Percentiles rank a stretch among this genome's conserved stretches.
phyloP scores from a whole-genome alignment of 2,888 invertebrate genomes.

The Seira musarum region DNA sequence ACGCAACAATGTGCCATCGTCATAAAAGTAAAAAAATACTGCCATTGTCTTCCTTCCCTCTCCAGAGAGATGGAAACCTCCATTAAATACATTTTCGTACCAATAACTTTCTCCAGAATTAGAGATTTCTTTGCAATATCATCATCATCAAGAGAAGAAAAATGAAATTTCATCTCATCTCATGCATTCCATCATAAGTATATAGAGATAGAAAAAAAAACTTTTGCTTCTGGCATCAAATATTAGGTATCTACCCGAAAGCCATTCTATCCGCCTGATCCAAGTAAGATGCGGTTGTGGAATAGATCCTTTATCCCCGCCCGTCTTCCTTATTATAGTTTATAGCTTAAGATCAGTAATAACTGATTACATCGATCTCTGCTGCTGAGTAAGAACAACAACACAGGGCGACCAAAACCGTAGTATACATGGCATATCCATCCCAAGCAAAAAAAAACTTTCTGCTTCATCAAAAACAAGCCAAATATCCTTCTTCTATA shows the following conservation, averaged over 20 bases:
- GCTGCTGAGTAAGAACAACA: background rate
- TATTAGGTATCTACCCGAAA: background rate
- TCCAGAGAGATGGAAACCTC: background rate
- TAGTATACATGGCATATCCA: too few species aligned
- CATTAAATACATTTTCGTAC: background rate
- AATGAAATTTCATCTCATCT: too few species aligned
- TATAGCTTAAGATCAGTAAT: slow-evolving; percentile 32
- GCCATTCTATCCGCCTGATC: background rate
- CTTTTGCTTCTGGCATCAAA: background rate
- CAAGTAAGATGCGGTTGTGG: background rate
- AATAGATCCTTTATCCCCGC: background rate
- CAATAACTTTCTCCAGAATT: background rate
- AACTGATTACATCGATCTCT: slow-evolving; percentile 54
- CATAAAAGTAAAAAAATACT: too few species aligned
- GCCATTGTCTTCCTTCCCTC: background rate
- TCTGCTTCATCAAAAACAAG: slow-evolving; percentile 38
- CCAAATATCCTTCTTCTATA: slow-evolving; percentile 45
- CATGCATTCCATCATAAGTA: too few species aligned
- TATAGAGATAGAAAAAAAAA: background rate
- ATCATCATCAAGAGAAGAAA: background rate
- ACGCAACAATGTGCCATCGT: background rate
- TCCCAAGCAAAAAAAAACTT: too few species aligned
- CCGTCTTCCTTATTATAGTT: background rate
- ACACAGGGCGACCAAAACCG: slow-evolving; percentile 21
- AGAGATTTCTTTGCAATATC: background rate